A percentile compares a stretch with the other conserved stretches of the same genome.
These are phyloP conservation scores for Acrobasis repandana DNA, from an alignment of 2,888 invertebrate genomes.

Conservation along the genomic window DNA sequence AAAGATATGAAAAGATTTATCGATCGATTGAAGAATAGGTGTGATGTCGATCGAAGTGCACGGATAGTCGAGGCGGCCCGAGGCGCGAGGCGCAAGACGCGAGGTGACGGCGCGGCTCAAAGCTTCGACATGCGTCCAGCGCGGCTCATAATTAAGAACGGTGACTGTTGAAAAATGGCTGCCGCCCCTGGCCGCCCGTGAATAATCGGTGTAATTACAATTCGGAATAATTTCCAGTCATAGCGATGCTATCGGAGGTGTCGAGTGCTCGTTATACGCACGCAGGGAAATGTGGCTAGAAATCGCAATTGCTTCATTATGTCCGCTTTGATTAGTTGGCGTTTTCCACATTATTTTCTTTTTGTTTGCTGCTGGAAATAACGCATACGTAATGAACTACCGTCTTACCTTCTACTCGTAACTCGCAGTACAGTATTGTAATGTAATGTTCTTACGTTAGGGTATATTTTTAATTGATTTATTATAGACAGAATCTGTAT, in stretches of 20 bases:
- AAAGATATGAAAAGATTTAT: conserved; percentile 15
- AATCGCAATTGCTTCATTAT: conserved; percentile 65
- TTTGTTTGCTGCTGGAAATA: neutral
- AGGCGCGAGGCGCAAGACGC: conserved; percentile 56
- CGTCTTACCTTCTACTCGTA: too few relatives aligned
- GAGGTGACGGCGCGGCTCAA: conserved; percentile 81
- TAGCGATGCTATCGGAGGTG: conserved; percentile 82
- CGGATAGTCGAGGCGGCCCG: conserved; percentile 40
- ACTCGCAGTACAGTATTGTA: too few relatives aligned
- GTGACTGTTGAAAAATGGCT: conserved; percentile 83
- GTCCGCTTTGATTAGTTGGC: conserved; percentile 17
- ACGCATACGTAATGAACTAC: too few relatives aligned
- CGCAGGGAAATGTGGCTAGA: conserved; percentile 57
- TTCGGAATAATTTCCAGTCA: conserved; percentile 83
- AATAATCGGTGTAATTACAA: conserved; percentile 83
- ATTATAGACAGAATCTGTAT: too few relatives aligned
- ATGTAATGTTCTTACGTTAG: too few relatives aligned
- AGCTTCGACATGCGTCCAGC: conserved; percentile 82
- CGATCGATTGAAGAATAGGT: conserved; percentile 33
- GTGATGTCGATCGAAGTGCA: conserved; percentile 45
- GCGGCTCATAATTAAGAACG: conserved; percentile 82
- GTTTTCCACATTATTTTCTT: conserved; percentile 21
- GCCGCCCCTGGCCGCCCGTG: conserved; percentile 83
- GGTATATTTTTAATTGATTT: too few relatives aligned
- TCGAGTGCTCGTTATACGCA: conserved; percentile 81